A percentile compares a stretch with the other conserved stretches of the same genome.
Conservation (phyloP, 2,113 vertebrate species). For the Acrocephalus arundinaceus region DNA sequence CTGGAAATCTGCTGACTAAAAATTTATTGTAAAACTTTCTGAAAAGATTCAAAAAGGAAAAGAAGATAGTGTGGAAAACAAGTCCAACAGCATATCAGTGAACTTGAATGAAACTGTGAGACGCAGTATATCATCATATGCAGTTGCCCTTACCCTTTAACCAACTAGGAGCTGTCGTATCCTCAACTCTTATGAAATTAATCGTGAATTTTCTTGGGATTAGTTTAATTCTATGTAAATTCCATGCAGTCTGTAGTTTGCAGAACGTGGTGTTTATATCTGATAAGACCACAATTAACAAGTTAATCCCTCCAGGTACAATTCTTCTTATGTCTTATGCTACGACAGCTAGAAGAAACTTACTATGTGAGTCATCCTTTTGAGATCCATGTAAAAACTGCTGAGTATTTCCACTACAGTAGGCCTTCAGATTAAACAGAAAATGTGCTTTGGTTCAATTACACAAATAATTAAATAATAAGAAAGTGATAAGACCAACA, state of each 20-base stretch:
- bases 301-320: neutral
- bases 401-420: neutral
- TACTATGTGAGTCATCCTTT: neutral
- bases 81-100: neutral
- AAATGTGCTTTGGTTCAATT: neutral
- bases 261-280: slow-evolving; percentile 34
- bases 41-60: neutral
- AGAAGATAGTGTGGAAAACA: neutral
- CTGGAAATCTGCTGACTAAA: neutral
- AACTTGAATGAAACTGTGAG: neutral
- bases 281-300: neutral
- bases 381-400: neutral
- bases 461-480: slow-evolving; percentile 30
- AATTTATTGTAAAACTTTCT: neutral
- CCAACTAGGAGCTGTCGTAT: slow-evolving; percentile 62
- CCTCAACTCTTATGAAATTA: slow-evolving; percentile 68
- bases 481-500: neutral
- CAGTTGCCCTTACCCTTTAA: slow-evolving; percentile 50
- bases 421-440: neutral
- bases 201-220: slow-evolving; percentile 72
- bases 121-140: neutral
- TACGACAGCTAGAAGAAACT: neutral
- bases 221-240: slow-evolving; percentile 72
- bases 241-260: slow-evolving; percentile 58
- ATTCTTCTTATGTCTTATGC: neutral